Evolutionary conservation across 2,797 vertebrate genomes (phyloP).

Genomic region (Sebastes diploproa): DNA sequence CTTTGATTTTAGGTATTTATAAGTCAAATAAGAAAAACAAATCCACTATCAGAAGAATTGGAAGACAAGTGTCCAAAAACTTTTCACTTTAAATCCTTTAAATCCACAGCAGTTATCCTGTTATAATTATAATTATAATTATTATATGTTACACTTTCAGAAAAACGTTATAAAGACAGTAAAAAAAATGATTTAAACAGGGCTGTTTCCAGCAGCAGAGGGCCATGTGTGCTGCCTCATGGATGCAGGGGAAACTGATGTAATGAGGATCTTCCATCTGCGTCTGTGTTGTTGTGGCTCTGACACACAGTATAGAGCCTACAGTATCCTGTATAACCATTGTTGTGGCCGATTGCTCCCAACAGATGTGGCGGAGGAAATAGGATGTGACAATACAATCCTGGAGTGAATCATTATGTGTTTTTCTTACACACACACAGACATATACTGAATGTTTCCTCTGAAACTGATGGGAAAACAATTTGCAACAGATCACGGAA

Average conservation of each 20-base stretch:
- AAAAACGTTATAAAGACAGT: background rate
- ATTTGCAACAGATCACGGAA: background rate
- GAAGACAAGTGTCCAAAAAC: background rate
- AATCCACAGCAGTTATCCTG: background rate
- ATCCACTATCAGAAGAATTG: background rate
- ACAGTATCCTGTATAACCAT: conserved; percentile 60
- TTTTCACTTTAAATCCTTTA: background rate
- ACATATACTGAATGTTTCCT: conserved; percentile 24
- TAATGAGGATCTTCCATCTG: conserved; percentile 25
- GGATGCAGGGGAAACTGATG: conserved; percentile 26
- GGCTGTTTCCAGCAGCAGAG: conserved; percentile 2
- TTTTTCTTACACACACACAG: conserved; percentile 1
- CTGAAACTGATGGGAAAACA: conserved; percentile 9
- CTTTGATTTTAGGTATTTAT: background rate
- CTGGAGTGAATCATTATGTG: conserved; percentile 35
- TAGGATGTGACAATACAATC: conserved; percentile 62
- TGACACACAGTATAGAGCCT: conserved; percentile 7
- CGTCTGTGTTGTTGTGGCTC: conserved; percentile 6
- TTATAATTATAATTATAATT: too few species aligned
- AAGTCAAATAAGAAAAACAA: background rate
- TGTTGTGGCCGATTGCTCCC: conserved; percentile 50
- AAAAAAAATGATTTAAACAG: background rate
- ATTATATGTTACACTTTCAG: background rate
- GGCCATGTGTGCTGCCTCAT: background rate
- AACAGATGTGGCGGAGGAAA: conserved; percentile 68